Evolutionary conservation across 2,113 vertebrate species (phyloP).

Genomic region (Uria aalge): DNA sequence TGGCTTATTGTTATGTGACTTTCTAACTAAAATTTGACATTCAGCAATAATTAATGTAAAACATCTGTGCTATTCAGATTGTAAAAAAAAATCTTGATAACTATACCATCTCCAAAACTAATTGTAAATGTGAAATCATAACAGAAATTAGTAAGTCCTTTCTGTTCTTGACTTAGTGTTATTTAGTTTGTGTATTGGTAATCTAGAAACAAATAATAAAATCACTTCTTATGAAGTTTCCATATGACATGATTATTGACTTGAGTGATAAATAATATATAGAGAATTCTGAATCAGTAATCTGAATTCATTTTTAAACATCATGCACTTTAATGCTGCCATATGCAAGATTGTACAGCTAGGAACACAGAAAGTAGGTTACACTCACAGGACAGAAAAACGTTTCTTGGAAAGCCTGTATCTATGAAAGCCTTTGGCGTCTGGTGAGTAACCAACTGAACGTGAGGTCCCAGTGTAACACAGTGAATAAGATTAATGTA

Average conservation of each 20-base stretch:
- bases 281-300: background rate
- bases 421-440: background rate
- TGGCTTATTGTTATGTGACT: background rate
- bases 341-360: background rate
- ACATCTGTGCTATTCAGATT: background rate
- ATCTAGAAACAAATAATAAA: background rate
- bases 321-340: conserved; percentile 27
- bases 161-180: background rate
- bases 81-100: background rate
- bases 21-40: background rate
- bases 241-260: background rate
- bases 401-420: background rate
- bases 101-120: background rate
- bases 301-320: conserved; percentile 28
- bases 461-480: background rate
- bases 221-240: background rate
- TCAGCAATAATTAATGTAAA: background rate
- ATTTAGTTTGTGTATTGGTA: background rate
- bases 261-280: conserved; percentile 24
- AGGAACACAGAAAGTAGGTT: conserved; percentile 13
- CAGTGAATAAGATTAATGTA: background rate
- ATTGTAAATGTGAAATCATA: background rate
- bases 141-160: background rate
- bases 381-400: background rate
- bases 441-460: background rate